phyloP scores from a whole-genome alignment of 1,140 invertebrate species.

The Limonius californicus region DNA sequence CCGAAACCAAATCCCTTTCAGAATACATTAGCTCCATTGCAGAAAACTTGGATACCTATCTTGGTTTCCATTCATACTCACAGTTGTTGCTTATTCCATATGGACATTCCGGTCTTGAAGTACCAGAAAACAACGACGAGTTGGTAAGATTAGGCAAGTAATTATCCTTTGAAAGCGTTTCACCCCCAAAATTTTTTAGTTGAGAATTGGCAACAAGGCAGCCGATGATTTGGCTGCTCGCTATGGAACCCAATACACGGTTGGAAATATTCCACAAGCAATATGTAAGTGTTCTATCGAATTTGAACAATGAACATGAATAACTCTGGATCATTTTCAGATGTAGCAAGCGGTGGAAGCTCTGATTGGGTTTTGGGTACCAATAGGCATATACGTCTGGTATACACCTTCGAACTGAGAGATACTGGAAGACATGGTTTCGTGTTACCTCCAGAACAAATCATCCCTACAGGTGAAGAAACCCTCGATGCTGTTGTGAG shows the following conservation, averaged over 20 bases:
- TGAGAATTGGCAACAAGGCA: slow-evolving; percentile 56
- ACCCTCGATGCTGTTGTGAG: slow-evolving; percentile 56
- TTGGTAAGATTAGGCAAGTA: too few species aligned
- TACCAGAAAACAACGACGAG: too few species aligned
- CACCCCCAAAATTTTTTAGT: too few species aligned
- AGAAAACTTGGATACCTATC: too few species aligned
- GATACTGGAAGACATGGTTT: slow-evolving; percentile 70
- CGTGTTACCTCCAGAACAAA: slow-evolving; percentile 63
- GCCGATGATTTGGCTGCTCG: slow-evolving; percentile 56
- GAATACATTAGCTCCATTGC: too few species aligned
- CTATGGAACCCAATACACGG: slow-evolving; percentile 58
- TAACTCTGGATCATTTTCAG: slow-evolving; percentile 39
- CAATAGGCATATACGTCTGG: slow-evolving; percentile 56
- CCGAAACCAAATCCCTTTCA: too few species aligned
- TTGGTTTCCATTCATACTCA: too few species aligned
- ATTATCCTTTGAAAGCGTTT: background rate
- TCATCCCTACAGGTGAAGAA: slow-evolving; percentile 64
- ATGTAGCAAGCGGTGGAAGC: slow-evolving; percentile 57
- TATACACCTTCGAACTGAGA: slow-evolving; percentile 56
- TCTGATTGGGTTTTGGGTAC: slow-evolving; percentile 67
- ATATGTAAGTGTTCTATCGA: slow-evolving; percentile 55
- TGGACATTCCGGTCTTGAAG: too few species aligned
- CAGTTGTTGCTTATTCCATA: too few species aligned
- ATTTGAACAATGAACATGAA: background rate
- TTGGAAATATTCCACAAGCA: slow-evolving; percentile 53